A percentile compares a stretch with the other conserved stretches of the same genome.
These are phyloP conservation scores for Eclectus roratus DNA, from an alignment of 2,113 vertebrate genomes.

Conservation along the genomic window DNA sequence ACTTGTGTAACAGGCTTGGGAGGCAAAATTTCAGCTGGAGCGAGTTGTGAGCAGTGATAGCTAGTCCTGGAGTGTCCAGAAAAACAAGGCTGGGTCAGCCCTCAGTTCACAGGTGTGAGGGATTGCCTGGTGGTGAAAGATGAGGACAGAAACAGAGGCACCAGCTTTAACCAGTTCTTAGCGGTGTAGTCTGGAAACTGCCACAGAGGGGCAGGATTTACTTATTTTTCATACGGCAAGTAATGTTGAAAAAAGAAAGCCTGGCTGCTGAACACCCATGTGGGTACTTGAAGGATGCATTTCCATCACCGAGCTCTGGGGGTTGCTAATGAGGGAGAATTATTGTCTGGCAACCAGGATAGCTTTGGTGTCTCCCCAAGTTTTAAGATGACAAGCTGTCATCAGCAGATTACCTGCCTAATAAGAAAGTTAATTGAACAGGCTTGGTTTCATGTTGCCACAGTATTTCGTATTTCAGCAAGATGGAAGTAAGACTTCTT, in stretches of 20 bases:
- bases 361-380: neutral
- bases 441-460: neutral
- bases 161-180: neutral
- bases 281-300: neutral
- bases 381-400: neutral
- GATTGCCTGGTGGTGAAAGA: neutral
- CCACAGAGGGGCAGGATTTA: slow-evolving; percentile 48
- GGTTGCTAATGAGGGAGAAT: neutral
- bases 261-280: neutral
- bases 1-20: neutral
- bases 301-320: neutral
- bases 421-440: neutral
- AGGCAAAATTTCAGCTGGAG: neutral
- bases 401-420: neutral
- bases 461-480: neutral
- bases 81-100: neutral
- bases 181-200: neutral
- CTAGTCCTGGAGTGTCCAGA: neutral
- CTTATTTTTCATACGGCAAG: neutral
- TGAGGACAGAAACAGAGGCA: neutral
- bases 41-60: neutral
- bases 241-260: neutral
- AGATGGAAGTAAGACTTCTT: neutral
- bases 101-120: neutral
- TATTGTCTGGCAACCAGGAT: neutral